Evolutionary conservation across 2,113 vertebrate genomes (phyloP), one percentile per base, ranked within the genome.

Genomic region (Ranitomeya imitator): DNA sequence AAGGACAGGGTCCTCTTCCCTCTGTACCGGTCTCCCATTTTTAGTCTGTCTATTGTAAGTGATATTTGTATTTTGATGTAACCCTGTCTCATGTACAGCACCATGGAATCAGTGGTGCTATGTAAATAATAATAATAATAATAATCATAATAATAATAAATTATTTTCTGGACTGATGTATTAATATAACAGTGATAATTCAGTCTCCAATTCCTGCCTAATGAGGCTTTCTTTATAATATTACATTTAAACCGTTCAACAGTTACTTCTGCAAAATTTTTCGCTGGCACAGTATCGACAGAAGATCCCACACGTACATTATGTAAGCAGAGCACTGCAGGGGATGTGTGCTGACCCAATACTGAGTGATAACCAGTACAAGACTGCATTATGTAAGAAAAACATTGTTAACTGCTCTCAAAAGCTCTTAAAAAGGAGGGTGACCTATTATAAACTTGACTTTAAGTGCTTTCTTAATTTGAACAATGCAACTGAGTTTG

Each of bases 261-360:
- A 78, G 65, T 59, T 37, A 51, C 18, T 52, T 63, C 37, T 85
- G 73, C 13, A 54, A 65, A 26, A 65, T 23, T 63, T 78, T 79
- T 61, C 23, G 73, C 74, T 65, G n/a, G 74, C 45, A 45, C 71
- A 61, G 23, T 86, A 86, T 86, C 31, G 85, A 86, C 74, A 59
- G 67, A 65, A 86, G 60, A 79, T 86, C 85, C 54, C 57, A 86
- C 73, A 79, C 71, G 16, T 52, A 54, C 52, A 78, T 86, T 79
- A 86, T 79, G 85, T 86, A 79, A 86, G 73, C 21, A 65, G 14
- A 79, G 54, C 59, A 76, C 85, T 9, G 85, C 85, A 78, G 85
- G 85, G 23, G 15, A 79, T 31, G 18, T 59, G 69, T 51, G 21
- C 74, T 86, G 85, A 86, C 85, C 85, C 74, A 79, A 59, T 78